Base-by-base conservation (phyloP, 2,888 invertebrate species). In the Drosophila mettleri region DNA sequence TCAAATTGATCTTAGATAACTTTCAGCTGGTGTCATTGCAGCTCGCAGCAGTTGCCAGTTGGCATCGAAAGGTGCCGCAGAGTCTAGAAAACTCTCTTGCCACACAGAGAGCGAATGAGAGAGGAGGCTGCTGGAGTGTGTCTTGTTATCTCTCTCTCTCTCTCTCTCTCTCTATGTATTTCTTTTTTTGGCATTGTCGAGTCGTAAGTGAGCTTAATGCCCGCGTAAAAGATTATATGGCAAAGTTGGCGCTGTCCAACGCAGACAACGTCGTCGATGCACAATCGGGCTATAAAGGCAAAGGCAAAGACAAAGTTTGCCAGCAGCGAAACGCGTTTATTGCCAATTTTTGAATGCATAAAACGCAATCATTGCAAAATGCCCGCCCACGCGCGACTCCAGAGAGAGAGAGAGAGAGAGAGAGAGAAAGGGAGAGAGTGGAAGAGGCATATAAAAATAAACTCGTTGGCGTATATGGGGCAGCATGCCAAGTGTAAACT, bases 311-410 rank as follows among this genome's bases (percentile, higher is more conserved):
- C 85, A 76, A 81, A 82, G 85, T 85, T 85, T 79, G 76, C 78
- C 76, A 85, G 64, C 41, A 53, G 61, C 65, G 51, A 74, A 53
- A 57, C 83, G 78, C 83, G 80, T 84, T 84, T 84, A 87, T 87
- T 82, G 86, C 88, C 83, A 87, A 86, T 87, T 84, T 87, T 80
- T 85, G 73, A 80, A 87, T 86, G 80, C 84, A 87, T 82, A 78
- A 82, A 84, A 73, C 66, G 83, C 74, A 69, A 74, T 80, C 78
- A 74, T 60, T 73, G 74, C 74, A 61, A 22, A 10, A 62, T 79
- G 86, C 78, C 75, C 81, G 72, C 86, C 80, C 81, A 70, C 82
- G 69, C 58, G 34, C 20, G n/a, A 9, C 29, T 18, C 46, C 31
- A 46, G 12, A 3, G 14, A 41, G 18, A 12, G 5, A 31, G 22